These are phyloP conservation scores for Sebastes paucispinis DNA, from an alignment of 2,797 vertebrate species.

Conservation along the genomic window DNA sequence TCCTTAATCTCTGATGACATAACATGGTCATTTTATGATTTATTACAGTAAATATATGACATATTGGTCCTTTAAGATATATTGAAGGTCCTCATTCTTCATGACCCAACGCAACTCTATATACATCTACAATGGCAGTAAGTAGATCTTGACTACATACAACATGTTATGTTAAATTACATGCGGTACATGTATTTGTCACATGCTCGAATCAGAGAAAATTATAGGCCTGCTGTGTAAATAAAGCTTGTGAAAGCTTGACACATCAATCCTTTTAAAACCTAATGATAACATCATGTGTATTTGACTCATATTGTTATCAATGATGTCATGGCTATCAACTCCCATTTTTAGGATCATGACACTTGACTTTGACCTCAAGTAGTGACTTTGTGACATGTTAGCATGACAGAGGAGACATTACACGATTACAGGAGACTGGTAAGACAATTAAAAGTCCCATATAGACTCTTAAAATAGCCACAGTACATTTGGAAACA, in stretches of 20 bases:
- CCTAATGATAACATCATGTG: neutral
- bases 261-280: neutral
- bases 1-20: too few relatives aligned
- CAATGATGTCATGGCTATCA: slow-evolving; percentile 45
- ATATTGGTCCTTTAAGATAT: too few relatives aligned
- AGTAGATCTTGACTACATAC: too few relatives aligned
- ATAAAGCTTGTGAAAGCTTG: neutral
- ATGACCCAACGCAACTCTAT: neutral
- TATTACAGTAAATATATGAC: too few relatives aligned
- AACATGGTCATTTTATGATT: too few relatives aligned
- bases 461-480: slow-evolving; percentile 52
- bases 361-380: slow-evolving; percentile 61
- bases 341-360: slow-evolving; percentile 54
- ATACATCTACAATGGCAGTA: neutral
- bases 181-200: neutral
- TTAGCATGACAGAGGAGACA: slow-evolving; percentile 36
- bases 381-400: slow-evolving; percentile 32
- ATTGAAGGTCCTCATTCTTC: neutral
- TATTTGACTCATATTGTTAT: neutral
- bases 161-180: neutral
- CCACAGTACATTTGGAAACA: slow-evolving; percentile 1
- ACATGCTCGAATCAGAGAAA: neutral
- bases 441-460: slow-evolving; percentile 57
- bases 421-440: slow-evolving; percentile 59
- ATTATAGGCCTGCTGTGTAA: neutral